phyloP scores from a whole-genome alignment of 2,797 vertebrate species.

The Sphenodon punctatus region DNA sequence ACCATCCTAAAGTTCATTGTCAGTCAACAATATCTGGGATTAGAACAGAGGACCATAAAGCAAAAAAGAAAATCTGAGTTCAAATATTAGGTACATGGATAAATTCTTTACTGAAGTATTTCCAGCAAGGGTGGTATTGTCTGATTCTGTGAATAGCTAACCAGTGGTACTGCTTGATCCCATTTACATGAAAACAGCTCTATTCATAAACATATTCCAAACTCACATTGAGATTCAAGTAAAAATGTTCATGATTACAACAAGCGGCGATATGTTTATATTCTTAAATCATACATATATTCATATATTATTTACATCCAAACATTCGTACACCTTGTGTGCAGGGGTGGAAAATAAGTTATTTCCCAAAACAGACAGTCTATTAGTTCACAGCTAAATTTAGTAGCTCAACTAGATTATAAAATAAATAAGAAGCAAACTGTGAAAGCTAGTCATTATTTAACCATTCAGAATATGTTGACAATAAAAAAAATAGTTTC shows the following conservation, averaged over 20 bases:
- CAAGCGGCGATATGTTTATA: conserved; percentile 72
- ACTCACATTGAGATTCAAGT: conserved; percentile 72
- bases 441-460: conserved; percentile 72
- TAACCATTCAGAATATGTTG: conserved; percentile 61
- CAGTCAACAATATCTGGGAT: conserved; percentile 66
- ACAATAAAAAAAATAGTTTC: conserved; percentile 76
- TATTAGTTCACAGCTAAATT: conserved; percentile 71
- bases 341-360: conserved; percentile 70
- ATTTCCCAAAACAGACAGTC: conserved; percentile 71
- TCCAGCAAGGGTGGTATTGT: conserved; percentile 75
- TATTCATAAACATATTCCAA: conserved; percentile 76
- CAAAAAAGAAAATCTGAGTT: conserved; percentile 63
- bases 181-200: conserved; percentile 81
- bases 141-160: conserved; percentile 75
- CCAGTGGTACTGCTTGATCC: conserved; percentile 73
- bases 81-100: conserved; percentile 71
- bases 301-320: conserved; percentile 79
- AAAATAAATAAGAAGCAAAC: conserved; percentile 71
- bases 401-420: conserved; percentile 71
- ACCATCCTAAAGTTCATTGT: conserved; percentile 44
- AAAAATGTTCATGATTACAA: conserved; percentile 75
- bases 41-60: conserved; percentile 59
- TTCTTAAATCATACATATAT: conserved; percentile 66
- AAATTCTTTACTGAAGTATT: conserved; percentile 71
- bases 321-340: conserved; percentile 71